Evolutionary conservation across 2,888 invertebrate genomes (phyloP), one percentile per base, ranked within the genome.

Genomic region (Molorchus minor): DNA sequence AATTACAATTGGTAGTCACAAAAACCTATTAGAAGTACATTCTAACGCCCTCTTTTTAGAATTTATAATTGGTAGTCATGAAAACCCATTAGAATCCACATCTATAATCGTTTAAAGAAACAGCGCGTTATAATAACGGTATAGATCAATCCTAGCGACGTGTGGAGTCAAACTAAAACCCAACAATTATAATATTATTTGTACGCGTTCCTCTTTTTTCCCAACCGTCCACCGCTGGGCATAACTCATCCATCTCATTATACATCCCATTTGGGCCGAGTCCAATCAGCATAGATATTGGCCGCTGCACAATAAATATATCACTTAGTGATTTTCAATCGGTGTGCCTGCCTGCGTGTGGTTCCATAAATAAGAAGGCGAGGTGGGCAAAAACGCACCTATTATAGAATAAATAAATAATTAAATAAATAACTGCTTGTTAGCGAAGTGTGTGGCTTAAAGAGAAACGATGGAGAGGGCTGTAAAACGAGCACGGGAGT

Each of bases 391-490:
- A 79, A 81, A 80, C 79, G 78, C 79, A 80, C 79, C 80, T 80
- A 80, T 80, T 80, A 80, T 77, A 79, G 80, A 80, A 80, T 81
- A 81, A 81, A 81, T 81, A 81, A 81, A 81, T 80, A 81, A 81
- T 81, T 81, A 80, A 80, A 81, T 81, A 81, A 81, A 81, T 80
- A 80, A 80, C 78, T 74, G 78, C 80, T 80, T 80, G 81, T 81
- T 81, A 81, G 79, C 80, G 72, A 78, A 79, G 80, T 79, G 79
- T 79, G 79, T 78, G 78, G 79, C 73, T 60, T 40, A 47, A 43
- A 46, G 52, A 38, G 57, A 64, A 61, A 65, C 38, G 57, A 59
- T 49, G 47, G 61, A 56, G 40, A 61, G 30, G 61, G 43, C 21
- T 13, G 57, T 16, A 7, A 25, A 2, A 36, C 35, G 20, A 8